Evolutionary conservation across 2,797 vertebrate species (phyloP), one percentile per base, ranked within the genome.

Genomic region (Protonibea diacanthus): DNA sequence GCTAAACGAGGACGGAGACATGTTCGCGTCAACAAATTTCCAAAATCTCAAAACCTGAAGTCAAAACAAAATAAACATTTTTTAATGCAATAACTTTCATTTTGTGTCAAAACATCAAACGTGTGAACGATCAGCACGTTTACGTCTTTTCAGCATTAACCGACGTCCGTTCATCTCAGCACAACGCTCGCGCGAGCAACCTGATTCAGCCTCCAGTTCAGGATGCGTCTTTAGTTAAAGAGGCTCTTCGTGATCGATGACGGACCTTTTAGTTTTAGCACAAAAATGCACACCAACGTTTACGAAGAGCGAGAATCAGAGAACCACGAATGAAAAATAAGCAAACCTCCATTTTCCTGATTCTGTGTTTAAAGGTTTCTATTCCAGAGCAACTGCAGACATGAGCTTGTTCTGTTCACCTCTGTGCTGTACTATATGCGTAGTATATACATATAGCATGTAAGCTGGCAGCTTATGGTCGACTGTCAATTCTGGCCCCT

Each of bases 391-490:
- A 11, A 12, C 40, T 48, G 57, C 3, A 29, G 44, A 21, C 21
- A 4, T 5, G 0, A 49, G 17, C 6, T 8, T 33, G 29, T 33
- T 7, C 40, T 44, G 42, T 9, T 44, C 29, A 17, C 3, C 5
- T 23, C 8, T 1, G 45, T 11, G 18, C 21, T 56, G 55, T 40
- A 20, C 21, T 53, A 8, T 21, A 21, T 21, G 6, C 33, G 57
- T n/a, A 40, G 27, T 25, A 23, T 67, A 11, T 61, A 55, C 25
- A 29, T 51, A n/a, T 15, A 45, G 33, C 44, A 6, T 6, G 11
- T 27, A 57, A 20, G 45, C 69, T 57, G 18, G 6, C n/a, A 69
- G 69, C 58, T 74, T 59, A 60, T 48, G 11, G 15, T 20, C 12
- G 11, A 45, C n/a, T 21, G 61, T 77, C 21, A 45, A 1, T 9